Percentiles rank a stretch among this genome's conserved stretches.
phyloP scores from a whole-genome alignment of 2,797 vertebrate species.

The Staurois parvus region DNA sequence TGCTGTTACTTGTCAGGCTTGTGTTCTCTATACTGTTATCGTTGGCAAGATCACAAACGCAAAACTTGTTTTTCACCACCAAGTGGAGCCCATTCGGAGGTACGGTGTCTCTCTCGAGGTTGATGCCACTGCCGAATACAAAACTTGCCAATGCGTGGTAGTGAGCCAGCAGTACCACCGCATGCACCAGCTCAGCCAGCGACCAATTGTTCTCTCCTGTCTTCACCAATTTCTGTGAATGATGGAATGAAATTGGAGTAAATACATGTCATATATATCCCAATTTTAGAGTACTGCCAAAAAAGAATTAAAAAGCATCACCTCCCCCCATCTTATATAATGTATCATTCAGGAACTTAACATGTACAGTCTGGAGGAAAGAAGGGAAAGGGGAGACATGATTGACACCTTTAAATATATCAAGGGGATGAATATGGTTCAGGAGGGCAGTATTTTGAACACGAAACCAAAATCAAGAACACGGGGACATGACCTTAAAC shows the following conservation, averaged over 20 bases:
- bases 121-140: slow-evolving; percentile 86
- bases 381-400: too few species aligned
- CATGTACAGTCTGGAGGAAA: too few species aligned
- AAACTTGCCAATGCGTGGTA: slow-evolving; percentile 86
- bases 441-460: too few species aligned
- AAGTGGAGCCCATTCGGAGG: slow-evolving; percentile 76
- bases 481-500: too few species aligned
- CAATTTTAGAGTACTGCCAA: too few species aligned
- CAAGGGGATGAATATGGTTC: too few species aligned
- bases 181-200: slow-evolving; percentile 85
- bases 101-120: slow-evolving; percentile 80
- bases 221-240: slow-evolving; percentile 82
- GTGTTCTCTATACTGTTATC: slow-evolving; percentile 82
- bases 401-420: too few species aligned
- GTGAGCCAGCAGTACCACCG: slow-evolving; percentile 83
- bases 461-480: too few species aligned
- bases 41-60: slow-evolving; percentile 82
- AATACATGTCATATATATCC: background rate
- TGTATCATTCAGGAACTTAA: too few species aligned
- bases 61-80: slow-evolving; percentile 79
- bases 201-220: slow-evolving; percentile 88
- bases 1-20: slow-evolving; percentile 75
- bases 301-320: too few species aligned
- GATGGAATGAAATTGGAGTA: background rate
- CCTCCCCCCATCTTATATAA: too few species aligned